Evolutionary conservation across 2,888 invertebrate species (phyloP).

Genomic region (Lepidocyrtinus sp.): DNA sequence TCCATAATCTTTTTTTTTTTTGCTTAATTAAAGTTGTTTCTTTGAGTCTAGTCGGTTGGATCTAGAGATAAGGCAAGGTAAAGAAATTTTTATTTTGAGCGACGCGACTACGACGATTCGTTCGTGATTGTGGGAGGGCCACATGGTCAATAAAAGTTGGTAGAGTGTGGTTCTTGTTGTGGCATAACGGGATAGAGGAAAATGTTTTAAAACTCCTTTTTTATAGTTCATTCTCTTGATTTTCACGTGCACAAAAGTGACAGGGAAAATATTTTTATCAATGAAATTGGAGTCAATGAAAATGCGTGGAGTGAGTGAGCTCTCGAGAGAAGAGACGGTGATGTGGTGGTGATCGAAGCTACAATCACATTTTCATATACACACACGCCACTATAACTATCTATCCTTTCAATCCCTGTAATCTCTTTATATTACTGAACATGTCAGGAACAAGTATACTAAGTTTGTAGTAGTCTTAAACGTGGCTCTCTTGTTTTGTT

Average conservation of each 20-base stretch:
- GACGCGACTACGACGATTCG: slow-evolving; percentile 9
- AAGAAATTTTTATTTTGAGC: slow-evolving; percentile 6
- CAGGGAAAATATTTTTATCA: slow-evolving; percentile 10
- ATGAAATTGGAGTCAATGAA: slow-evolving; percentile 13
- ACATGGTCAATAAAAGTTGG: slow-evolving; percentile 3
- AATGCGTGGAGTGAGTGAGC: neutral
- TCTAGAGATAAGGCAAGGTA: slow-evolving; percentile 6
- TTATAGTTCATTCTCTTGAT: neutral
- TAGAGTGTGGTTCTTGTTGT: neutral
- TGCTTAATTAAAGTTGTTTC: slow-evolving; percentile 10
- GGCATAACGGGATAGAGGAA: neutral
- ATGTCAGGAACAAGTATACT: slow-evolving; percentile 6
- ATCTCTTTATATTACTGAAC: slow-evolving; percentile 12
- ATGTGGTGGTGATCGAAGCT: too few relatives aligned
- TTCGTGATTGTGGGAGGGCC: slow-evolving; percentile 13
- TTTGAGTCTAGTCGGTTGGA: neutral
- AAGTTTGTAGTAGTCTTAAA: neutral
- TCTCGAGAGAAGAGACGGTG: too few relatives aligned
- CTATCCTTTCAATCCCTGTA: slow-evolving; percentile 7
- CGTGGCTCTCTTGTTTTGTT: slow-evolving; percentile 10
- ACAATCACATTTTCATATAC: slow-evolving; percentile 10
- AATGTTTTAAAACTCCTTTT: neutral
- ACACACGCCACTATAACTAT: neutral
- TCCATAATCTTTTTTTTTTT: slow-evolving; percentile 1
- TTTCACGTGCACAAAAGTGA: too few relatives aligned